Evolutionary conservation across 2,797 vertebrate genomes (phyloP).

Genomic region (Nyctibius grandis): DNA sequence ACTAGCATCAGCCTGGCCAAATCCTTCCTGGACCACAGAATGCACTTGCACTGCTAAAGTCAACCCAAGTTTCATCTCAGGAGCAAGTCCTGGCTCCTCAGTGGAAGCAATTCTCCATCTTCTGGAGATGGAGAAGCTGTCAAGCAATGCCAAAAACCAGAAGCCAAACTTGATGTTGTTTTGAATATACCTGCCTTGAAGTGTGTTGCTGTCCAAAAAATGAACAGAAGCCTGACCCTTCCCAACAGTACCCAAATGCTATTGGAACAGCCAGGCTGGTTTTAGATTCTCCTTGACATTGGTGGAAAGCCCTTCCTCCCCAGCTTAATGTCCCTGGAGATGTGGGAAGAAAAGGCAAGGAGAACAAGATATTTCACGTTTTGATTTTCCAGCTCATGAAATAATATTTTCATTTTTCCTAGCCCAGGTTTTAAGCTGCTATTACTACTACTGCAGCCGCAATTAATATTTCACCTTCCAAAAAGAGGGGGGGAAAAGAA

Average conservation of each 20-base stretch:
- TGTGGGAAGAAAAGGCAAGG: not conserved
- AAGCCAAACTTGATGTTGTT: not conserved
- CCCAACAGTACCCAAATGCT: not conserved
- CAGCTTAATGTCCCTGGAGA: not conserved
- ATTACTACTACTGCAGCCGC: not conserved
- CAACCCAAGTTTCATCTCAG: not conserved
- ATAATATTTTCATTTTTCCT: conserved; percentile 1
- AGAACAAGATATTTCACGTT: not conserved
- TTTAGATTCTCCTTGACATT: not conserved
- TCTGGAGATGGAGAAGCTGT: not conserved
- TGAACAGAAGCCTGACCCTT: not conserved
- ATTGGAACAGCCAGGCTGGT: not conserved
- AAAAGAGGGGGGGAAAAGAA: not conserved
- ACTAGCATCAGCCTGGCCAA: not conserved
- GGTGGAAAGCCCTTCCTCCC: not conserved
- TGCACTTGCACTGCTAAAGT: not conserved
- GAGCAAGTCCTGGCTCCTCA: not conserved
- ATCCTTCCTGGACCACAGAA: not conserved
- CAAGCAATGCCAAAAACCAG: not conserved
- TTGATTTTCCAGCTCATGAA: not conserved
- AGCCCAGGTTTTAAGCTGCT: not conserved
- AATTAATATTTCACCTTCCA: conserved; percentile 48
- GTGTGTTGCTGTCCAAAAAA: not conserved
- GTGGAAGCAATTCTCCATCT: not conserved
- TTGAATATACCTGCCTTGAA: not conserved